These are phyloP conservation scores for Aurelia aurita DNA, from an alignment of 30 jellyfish, hydroid and myxozoan species.

Conservation along the genomic window DNA sequence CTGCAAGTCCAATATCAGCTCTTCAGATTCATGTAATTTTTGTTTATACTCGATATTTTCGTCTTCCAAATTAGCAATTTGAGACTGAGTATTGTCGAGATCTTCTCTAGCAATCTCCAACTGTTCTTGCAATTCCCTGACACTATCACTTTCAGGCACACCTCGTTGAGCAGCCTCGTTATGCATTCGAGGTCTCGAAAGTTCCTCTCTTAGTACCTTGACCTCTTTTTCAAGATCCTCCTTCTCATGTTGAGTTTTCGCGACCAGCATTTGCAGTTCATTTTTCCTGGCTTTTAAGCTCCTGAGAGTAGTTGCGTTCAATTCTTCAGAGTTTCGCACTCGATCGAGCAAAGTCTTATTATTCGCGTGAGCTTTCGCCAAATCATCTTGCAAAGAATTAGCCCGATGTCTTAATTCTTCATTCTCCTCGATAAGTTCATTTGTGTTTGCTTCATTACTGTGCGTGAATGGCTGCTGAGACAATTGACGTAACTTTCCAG, in stretches of 20 bases:
- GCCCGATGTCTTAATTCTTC: conserved; percentile 36
- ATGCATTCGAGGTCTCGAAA: not conserved
- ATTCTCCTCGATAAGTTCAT: conserved; percentile 60
- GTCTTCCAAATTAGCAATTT: conserved; percentile 58
- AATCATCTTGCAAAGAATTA: conserved; percentile 60
- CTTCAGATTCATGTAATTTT: conserved; percentile 85
- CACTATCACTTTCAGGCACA: conserved; percentile 12
- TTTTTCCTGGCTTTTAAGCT: conserved; percentile 88
- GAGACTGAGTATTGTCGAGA: conserved; percentile 53
- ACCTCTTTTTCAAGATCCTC: conserved; percentile 72
- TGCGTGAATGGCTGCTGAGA: conserved; percentile 47
- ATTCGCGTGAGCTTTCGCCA: conserved; percentile 60
- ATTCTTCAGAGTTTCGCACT: conserved; percentile 61
- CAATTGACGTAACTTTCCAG: conserved; percentile 34
- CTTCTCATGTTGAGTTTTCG: conserved; percentile 59
- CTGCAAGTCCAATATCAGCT: conserved; percentile 76
- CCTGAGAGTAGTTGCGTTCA: conserved; percentile 63
- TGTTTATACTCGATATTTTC: conserved; percentile 72
- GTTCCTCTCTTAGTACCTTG: conserved; percentile 13
- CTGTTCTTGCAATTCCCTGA: conserved; percentile 18
- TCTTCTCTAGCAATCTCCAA: conserved; percentile 18
- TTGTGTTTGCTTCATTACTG: conserved; percentile 11
- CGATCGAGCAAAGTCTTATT: conserved; percentile 44
- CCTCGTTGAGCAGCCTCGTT: conserved; percentile 6
- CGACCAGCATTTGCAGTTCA: conserved; percentile 71